Base-by-base conservation (phyloP, 2,888 invertebrate genomes). In the Synanthedon vespiformis region DNA sequence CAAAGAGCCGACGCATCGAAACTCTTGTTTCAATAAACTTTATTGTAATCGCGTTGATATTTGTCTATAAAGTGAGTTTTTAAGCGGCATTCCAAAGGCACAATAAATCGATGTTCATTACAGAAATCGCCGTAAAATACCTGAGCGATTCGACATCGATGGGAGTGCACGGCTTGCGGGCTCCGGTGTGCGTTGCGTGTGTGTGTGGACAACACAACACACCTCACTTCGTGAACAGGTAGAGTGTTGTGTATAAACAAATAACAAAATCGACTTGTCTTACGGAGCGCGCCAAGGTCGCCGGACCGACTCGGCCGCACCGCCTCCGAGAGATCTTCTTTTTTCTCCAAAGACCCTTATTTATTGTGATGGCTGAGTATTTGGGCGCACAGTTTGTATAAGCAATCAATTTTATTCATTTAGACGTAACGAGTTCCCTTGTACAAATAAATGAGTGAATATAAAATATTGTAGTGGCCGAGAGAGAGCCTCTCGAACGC, bases 321-420 rank as follows among this genome's bases (percentile, higher is more conserved):
- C 65, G 65, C 64, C 63, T 65, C 68, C 67, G 41, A 69, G 63
- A 57, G 66, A 79, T 74, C 76, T 77, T 70, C 65, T 67, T 74
- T 77, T 77, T 65, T 75, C 68, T 74, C 65, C 73, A 70, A 79
- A 80, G 78, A 76, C 80, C 75, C 79, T 85, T 85, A 85, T 85
- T 86, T 84, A 86, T 84, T 81, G 80, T 82, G 82, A 80, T 82
- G 81, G 78, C 68, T 70, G 82, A 82, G 83, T 84, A 85, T 86
- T 86, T 85, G 86, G 83, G 85, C 79, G 80, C 82, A 80, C 84
- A 79, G 85, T 85, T 85, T 86, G 85, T 86, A 84, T 85, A 85
- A 84, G 85, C 85, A 86, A 87, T 87, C 87, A 87, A 87, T 86
- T 87, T 87, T 83, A 85, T 86, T 86, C 84, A 85, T 87, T 86